These are phyloP conservation scores for Octomys mimax DNA, from an alignment of 2,797 vertebrate species.

Conservation along the genomic window DNA sequence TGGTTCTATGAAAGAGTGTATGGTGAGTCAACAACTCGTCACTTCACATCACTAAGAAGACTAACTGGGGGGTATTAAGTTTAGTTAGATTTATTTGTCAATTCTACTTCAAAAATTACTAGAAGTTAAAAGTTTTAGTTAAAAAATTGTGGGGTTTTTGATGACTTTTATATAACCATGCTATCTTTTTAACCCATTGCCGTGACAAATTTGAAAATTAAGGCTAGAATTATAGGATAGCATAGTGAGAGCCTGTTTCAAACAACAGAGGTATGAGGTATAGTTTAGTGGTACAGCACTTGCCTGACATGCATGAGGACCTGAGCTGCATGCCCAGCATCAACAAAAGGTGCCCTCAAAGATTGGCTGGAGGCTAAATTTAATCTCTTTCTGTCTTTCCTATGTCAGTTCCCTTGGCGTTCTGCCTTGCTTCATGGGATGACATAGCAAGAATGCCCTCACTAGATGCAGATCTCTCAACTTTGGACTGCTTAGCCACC, in stretches of 20 bases:
- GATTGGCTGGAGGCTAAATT: background rate
- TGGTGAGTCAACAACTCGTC: conserved; percentile 41
- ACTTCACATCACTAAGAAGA: conserved; percentile 37
- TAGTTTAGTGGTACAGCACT: background rate
- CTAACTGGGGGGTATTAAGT: conserved; percentile 72
- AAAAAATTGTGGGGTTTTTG: conserved; percentile 8
- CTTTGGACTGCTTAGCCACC: background rate
- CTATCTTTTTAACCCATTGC: background rate
- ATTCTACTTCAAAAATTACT: conserved; percentile 38
- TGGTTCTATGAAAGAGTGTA: background rate
- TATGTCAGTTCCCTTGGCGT: background rate
- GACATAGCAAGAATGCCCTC: background rate
- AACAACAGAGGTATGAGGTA: background rate
- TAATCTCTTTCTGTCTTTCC: background rate
- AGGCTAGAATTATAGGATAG: background rate
- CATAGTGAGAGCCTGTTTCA: background rate
- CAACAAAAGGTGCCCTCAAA: background rate
- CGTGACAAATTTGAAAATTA: conserved; percentile 4
- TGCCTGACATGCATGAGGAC: background rate
- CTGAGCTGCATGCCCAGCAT: background rate
- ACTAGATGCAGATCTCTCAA: background rate
- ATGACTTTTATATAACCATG: background rate
- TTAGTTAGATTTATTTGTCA: conserved; percentile 66
- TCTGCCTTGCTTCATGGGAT: background rate
- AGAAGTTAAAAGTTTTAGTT: conserved; percentile 40